Evolutionary conservation across 2,888 invertebrate genomes (phyloP), one percentile per base, ranked within the genome.

Genomic region (Zhuqinia jingwanae): DNA sequence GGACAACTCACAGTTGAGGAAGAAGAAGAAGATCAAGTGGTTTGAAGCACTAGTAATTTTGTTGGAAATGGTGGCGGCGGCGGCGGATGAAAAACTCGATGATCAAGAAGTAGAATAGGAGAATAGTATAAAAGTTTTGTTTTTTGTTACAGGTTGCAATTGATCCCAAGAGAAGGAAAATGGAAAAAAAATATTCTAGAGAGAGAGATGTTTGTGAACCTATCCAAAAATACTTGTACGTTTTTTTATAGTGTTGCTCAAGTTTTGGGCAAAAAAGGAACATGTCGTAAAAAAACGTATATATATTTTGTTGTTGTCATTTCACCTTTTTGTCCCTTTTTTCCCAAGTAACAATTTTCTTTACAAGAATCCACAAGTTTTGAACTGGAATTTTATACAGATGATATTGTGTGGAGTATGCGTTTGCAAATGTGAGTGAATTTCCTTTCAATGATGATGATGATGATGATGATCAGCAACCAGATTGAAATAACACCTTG

Each of bases 261-360:
- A 3, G 25, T 45, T 22, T 2, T 11, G 68, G 42, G 47, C 15
- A 70, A 42, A 68, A 70, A 70, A 45, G 25, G 68, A 70, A 70
- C 68, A 70, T 70, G 68, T 70, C 68, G 68, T 70, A 70, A 70
- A n/a, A n/a, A 68, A 70, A 45, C 68, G 45, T 70, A 70, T 70
- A n/a, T n/a, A n/a, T n/a, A n/a, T 70, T 70, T 70, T 36, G 5
- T 8, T 36, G 8, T 36, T 36, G 3, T 8, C 68, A n/a, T n/a
- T 47, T 42, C 45, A 36, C 8, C 22, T 42, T 13, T 47, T 36
- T 36, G 36, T 47, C 60, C 47, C 58, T 70, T 45, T 65, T 47
- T 30, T 30, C 63, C 36, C 68, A 45, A 36, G 5, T 6, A 8
- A 36, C 36, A 36, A 36, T n/a, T n/a, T n/a, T n/a, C n/a, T n/a